Conservation (phyloP, 2,797 vertebrate species). For the Bovichtus diacanthus region DNA sequence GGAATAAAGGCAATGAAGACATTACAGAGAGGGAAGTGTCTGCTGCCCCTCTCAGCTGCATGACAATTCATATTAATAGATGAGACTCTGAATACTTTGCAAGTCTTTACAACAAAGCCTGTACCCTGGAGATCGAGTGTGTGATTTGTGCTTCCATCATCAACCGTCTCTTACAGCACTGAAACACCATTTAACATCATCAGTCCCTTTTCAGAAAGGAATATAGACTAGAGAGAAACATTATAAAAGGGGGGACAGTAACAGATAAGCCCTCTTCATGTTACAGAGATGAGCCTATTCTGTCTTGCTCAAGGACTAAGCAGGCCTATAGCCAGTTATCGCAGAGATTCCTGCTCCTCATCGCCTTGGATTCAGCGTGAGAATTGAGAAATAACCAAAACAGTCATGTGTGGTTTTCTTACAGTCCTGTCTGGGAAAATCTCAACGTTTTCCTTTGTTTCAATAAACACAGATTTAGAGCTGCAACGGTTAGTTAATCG, state of each 20-base stretch:
- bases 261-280: conserved; percentile 44
- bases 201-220: conserved; percentile 16
- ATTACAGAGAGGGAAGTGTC: conserved; percentile 34
- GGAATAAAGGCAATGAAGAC: conserved; percentile 41
- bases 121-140: conserved; percentile 41
- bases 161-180: conserved; percentile 13
- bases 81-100: conserved; percentile 35
- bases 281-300: conserved; percentile 52
- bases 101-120: conserved; percentile 53
- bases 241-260: conserved; percentile 26
- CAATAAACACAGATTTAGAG: conserved; percentile 25
- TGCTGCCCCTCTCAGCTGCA: conserved; percentile 28
- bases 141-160: conserved; percentile 34
- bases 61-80: conserved; percentile 47
- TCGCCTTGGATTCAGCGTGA: conserved; percentile 22
- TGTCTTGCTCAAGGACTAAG: conserved; percentile 19
- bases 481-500: no score
- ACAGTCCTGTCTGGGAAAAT: conserved; percentile 14
- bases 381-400: conserved; percentile 49
- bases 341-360: not conserved
- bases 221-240: conserved; percentile 24
- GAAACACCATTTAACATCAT: conserved; percentile 46
- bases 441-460: conserved; percentile 12
- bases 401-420: conserved; percentile 15
- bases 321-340: conserved; percentile 25